These are phyloP conservation scores for Mactromeris polynyma DNA, from an alignment of 2,888 invertebrate genomes.

Conservation along the genomic window DNA sequence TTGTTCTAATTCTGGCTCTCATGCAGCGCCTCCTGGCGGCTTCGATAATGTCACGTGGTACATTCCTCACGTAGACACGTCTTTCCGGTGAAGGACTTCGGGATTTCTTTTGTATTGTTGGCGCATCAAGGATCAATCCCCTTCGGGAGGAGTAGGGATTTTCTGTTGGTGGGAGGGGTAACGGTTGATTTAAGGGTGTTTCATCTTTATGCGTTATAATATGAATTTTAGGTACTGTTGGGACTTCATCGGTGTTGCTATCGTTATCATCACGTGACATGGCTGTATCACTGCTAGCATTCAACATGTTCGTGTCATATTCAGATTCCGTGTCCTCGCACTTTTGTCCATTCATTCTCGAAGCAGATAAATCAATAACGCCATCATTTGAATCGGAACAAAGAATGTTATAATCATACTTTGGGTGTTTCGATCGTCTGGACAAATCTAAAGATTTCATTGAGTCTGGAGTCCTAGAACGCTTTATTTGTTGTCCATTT, in stretches of 20 bases:
- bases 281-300: constrained; percentile 49
- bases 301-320: constrained; percentile 58
- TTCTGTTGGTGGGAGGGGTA: constrained; percentile 81
- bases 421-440: constrained; percentile 69
- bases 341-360: constrained; percentile 63
- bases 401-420: constrained; percentile 57
- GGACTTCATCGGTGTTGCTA: constrained; percentile 58
- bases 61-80: constrained; percentile 78
- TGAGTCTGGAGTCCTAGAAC: constrained; percentile 73
- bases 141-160: constrained; percentile 83
- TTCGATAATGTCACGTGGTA: constrained; percentile 81
- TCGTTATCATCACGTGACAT: constrained; percentile 52
- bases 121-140: constrained; percentile 85
- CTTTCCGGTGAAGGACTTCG: constrained; percentile 83
- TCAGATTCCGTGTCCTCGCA: constrained; percentile 66
- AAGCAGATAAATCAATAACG: constrained; percentile 82
- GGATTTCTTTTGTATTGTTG: constrained; percentile 80
- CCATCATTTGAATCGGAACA: constrained; percentile 73
- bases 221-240: constrained; percentile 80
- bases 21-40: constrained; percentile 81
- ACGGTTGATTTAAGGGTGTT: constrained; percentile 74
- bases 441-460: constrained; percentile 72
- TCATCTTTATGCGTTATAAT: constrained; percentile 78
- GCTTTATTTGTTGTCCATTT: constrained; percentile 60
- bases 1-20: constrained; percentile 81